Evolutionary conservation across 2,888 invertebrate genomes (phyloP).

Genomic region (Drosophila robusta): DNA sequence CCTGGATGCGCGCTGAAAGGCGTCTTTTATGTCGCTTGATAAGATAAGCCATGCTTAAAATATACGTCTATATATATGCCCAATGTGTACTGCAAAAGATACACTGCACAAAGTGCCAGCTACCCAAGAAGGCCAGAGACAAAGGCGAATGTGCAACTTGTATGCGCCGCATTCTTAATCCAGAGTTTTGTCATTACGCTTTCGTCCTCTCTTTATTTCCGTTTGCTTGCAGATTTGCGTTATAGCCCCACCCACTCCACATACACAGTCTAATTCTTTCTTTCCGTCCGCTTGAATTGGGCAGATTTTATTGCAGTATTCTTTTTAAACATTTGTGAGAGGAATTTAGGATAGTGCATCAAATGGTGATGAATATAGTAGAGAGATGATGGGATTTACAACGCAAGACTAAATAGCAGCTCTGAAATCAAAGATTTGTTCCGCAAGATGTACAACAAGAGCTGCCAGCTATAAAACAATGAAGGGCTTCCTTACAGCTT

Average conservation of each 20-base stretch:
- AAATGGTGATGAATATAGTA: constrained; percentile 12
- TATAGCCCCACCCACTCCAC: constrained; percentile 24
- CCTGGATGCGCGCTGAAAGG: constrained; percentile 73
- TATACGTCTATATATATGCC: constrained; percentile 63
- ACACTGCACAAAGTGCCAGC: constrained; percentile 39
- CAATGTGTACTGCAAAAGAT: constrained; percentile 36
- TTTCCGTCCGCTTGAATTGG: constrained; percentile 55
- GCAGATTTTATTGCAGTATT: constrained; percentile 56
- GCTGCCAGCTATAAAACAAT: constrained; percentile 26
- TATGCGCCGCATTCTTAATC: constrained; percentile 77
- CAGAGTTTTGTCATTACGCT: constrained; percentile 77
- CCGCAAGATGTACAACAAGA: constrained; percentile 26
- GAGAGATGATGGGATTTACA: constrained; percentile 35
- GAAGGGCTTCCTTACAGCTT: constrained; percentile 17
- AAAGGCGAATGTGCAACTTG: constrained; percentile 76
- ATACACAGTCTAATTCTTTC: constrained; percentile 7
- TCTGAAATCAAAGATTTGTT: constrained; percentile 19
- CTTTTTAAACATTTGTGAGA: constrained; percentile 17
- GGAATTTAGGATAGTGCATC: constrained; percentile 56
- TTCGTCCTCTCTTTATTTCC: constrained; percentile 50
- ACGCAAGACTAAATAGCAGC: constrained; percentile 24
- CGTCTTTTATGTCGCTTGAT: constrained; percentile 80
- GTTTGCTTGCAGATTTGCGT: constrained; percentile 63
- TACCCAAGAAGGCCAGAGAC: constrained; percentile 48
- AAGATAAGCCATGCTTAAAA: constrained; percentile 80